phyloP scores from a whole-genome alignment of 1,140 invertebrate genomes.

The Eumeta japonica region DNA sequence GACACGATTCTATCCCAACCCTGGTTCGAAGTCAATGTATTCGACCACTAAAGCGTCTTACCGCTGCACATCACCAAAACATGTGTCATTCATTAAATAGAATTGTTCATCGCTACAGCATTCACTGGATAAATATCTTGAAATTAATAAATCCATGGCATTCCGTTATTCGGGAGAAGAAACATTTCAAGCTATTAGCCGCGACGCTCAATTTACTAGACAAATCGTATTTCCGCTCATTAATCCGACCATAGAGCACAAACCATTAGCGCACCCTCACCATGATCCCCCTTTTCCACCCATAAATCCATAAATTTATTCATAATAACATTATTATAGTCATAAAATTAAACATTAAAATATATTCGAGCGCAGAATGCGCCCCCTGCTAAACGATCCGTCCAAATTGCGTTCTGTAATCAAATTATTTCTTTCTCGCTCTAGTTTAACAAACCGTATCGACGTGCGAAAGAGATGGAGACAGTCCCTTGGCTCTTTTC shows the following conservation, averaged over 20 bases:
- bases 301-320: constrained; percentile 44
- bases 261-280: constrained; percentile 31
- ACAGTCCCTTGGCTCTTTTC: constrained; percentile 14
- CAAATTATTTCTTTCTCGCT: constrained; percentile 20
- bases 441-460: constrained; percentile 1
- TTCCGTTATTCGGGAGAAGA: too few relatives aligned
- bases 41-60: too few relatives aligned
- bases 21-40: too few relatives aligned
- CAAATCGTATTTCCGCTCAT: constrained; percentile 28
- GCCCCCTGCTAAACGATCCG: constrained; percentile 22
- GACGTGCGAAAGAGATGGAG: constrained; percentile 20
- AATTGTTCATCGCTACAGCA: too few relatives aligned
- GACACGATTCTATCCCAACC: too few relatives aligned
- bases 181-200: too few relatives aligned
- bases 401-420: constrained; percentile 20
- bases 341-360: constrained; percentile 53
- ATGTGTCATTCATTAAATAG: too few relatives aligned
- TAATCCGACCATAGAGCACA: constrained; percentile 25
- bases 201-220: constrained; percentile 22
- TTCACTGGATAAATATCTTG: too few relatives aligned
- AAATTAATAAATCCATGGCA: too few relatives aligned
- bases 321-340: constrained; percentile 42
- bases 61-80: too few relatives aligned
- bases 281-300: too few relatives aligned
- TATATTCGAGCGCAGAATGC: constrained; percentile 36